Evolutionary conservation across 1,140 invertebrate genomes (phyloP).

Genomic region (Pomacea maculata): DNA sequence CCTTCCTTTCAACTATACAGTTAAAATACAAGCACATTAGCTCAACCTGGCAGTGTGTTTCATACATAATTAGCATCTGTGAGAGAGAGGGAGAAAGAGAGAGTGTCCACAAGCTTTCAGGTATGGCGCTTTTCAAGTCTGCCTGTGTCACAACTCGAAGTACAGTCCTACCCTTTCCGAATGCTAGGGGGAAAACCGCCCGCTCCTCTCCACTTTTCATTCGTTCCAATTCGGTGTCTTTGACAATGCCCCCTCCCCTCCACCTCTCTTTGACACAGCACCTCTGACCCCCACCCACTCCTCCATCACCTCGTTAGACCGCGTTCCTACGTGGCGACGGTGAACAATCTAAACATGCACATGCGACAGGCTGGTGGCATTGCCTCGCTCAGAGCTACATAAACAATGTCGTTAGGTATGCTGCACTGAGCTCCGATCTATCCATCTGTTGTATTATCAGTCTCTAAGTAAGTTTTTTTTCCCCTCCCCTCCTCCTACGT

Average conservation of each 20-base stretch:
- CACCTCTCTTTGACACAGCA: too few relatives aligned
- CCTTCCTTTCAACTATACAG: too few relatives aligned
- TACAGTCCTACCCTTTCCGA: too few relatives aligned
- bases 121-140: too few relatives aligned
- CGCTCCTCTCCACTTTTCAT: too few relatives aligned
- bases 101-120: not conserved
- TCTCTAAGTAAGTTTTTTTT: not conserved
- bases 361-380: constrained; percentile 6
- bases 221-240: too few relatives aligned
- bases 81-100: constrained; percentile 7
- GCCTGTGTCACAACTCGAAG: too few relatives aligned
- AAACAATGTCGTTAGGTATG: not conserved
- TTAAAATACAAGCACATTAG: too few relatives aligned
- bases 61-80: not conserved
- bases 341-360: constrained; percentile 2
- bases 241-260: not conserved
- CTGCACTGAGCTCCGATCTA: not conserved
- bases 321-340: not conserved
- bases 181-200: too few relatives aligned
- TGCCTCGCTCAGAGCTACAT: not conserved
- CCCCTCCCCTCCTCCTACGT: not conserved
- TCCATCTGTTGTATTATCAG: not conserved
- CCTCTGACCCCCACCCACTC: not conserved
- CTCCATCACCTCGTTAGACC: not conserved
- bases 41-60: too few relatives aligned